Evolutionary conservation across 2,888 invertebrate genomes (phyloP), one percentile per base, ranked within the genome.

Genomic region (Cerastoderma edule): DNA sequence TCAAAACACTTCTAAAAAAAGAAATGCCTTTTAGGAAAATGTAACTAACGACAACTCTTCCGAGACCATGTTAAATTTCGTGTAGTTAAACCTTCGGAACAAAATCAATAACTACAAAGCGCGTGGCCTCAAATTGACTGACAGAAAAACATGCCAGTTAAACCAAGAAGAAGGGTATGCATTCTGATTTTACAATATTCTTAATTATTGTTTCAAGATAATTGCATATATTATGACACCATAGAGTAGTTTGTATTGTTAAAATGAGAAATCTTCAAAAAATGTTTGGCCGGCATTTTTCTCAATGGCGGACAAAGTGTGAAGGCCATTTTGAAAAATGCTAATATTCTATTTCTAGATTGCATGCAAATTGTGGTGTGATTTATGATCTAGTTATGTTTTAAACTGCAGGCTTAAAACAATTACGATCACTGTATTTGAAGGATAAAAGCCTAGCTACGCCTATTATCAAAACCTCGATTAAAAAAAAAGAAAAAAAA

Each of bases 111-210:
- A 10, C 6, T n/a, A 16, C 10, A n/a, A 50, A 28, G 56, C 57
- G 57, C 28, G 57, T 28, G 28, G 28, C 57, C 24, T n/a, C n/a
- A 57, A 57, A 32, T n/a, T 22, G 22, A 32, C n/a, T n/a, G n/a
- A n/a, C n/a, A n/a, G n/a, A 32, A 32, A 57, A 57, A 28, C 33
- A 57, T 57, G 57, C 57, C 57, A n/a, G 33, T n/a, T 19, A 13
- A 16, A 16, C 22, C n/a, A 1, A 57, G 57, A 32, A 57, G 57
- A 57, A 57, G 33, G 57, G 57, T 57, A 57, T 32, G 16, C 16
- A 19, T 53, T 53, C 22, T 48, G 5, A 22, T 48, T 6, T 48
- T 48, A 22, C 6, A 5, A 48, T 5, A n/a, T 22, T n/a, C 16
- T n/a, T 10, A 48, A 48, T 48, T 48, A 5, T 6, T n/a, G n/a